Base-by-base conservation (phyloP, 2,888 invertebrate species). In the Andrena haemorrhoa region DNA sequence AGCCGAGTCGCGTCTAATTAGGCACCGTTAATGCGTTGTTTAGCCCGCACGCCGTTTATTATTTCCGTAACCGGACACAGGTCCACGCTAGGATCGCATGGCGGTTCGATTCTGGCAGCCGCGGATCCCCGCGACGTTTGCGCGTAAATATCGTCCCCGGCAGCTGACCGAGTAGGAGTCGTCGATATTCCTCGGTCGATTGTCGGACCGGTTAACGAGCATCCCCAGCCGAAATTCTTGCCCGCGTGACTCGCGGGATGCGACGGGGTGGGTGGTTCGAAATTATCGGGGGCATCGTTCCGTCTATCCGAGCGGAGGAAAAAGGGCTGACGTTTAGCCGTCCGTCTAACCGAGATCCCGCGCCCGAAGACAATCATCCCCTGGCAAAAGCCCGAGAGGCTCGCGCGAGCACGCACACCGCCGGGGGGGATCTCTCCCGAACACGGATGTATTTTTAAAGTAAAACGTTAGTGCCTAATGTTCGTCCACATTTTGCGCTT, bases 401-500 rank as follows among this genome's bases (percentile, higher is more conserved):
- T 68, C 53, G 83, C 56, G 68, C 71, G 49, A 20, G 56, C 23
- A 23, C 53, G 20, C 41, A 65, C 51, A 68, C n/a, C n/a, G 78
- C 73, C 72, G 79, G 79, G 63, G 79, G 79, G 63, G 79, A 75
- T 77, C 81, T 77, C 81, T 75, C 79, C 79, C 81, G 75, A 86
- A 87, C 75, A 78, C 87, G 84, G 79, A 86, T 86, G 87, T 86
- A 87, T 87, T 87, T 84, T 87, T 88, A 84, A 87, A 87, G 85
- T 86, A 85, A 84, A 80, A 85, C 86, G 86, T 86, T 88, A 88
- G 88, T 86, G 86, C 85, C 83, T 91, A 91, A 91, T 91, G 91
- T 90, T 90, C 91, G 88, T 90, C 88, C 90, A 89, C 90, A 91
- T 92, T 92, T 92, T 89, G 89, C 86, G 89, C 89, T 91, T 91